Evolutionary conservation across 2,888 invertebrate species (phyloP).

Genomic region (Tanaodytes sp.): DNA sequence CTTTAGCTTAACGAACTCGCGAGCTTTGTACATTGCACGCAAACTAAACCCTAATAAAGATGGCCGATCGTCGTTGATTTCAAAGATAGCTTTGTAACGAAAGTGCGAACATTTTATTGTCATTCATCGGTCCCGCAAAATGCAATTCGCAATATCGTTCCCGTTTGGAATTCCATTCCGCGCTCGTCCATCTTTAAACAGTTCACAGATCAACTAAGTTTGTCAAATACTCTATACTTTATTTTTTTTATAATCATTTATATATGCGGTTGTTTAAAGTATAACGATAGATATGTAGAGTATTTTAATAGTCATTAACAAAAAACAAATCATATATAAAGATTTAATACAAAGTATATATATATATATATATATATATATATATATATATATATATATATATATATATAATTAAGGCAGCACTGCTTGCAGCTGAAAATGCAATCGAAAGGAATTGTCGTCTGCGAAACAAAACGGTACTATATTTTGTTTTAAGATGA

Average conservation of each 20-base stretch:
- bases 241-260: constrained; percentile 37
- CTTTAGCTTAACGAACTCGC: constrained; percentile 24
- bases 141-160: too few species aligned
- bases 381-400: too few species aligned
- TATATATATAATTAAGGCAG: constrained; percentile 51
- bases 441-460: constrained; percentile 61
- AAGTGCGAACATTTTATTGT: too few species aligned
- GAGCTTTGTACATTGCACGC: constrained; percentile 42
- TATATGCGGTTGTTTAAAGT: constrained; percentile 44
- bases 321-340: constrained; percentile 46
- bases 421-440: constrained; percentile 56
- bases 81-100: neutral
- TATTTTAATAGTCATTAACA: constrained; percentile 52
- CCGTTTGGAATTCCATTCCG: constrained; percentile 5
- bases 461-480: constrained; percentile 47
- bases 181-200: constrained; percentile 35
- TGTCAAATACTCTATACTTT: constrained; percentile 21
- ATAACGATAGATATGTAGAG: constrained; percentile 48
- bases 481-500: constrained; percentile 56
- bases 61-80: constrained; percentile 22
- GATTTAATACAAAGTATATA: constrained; percentile 38
- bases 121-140: too few species aligned
- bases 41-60: too few species aligned
- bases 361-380: too few species aligned
- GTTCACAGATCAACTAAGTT: constrained; percentile 34